Percentiles rank a stretch among this genome's conserved stretches.
Conservation (phyloP, 2,797 vertebrate species). For the Acestrorhynchus altus region DNA sequence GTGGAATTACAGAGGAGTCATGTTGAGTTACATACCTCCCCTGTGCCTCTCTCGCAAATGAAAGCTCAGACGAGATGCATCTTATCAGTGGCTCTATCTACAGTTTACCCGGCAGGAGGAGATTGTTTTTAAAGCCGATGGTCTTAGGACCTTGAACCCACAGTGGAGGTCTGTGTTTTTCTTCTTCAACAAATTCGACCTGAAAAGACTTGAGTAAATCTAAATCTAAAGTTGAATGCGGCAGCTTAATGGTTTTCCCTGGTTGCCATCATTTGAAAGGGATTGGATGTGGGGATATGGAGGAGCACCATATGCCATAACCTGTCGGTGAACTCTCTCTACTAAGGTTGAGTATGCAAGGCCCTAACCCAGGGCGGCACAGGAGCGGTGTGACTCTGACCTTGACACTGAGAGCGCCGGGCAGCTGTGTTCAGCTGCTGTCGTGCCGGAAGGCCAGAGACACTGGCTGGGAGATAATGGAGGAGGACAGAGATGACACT, state of each 20-base stretch:
- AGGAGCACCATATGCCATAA: neutral
- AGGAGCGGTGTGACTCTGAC: conserved; percentile 17
- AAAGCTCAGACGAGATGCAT: conserved; percentile 40
- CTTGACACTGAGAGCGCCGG: conserved; percentile 24
- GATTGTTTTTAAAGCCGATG: conserved; percentile 24
- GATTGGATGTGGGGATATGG: neutral
- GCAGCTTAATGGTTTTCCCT: neutral
- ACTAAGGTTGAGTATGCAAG: neutral
- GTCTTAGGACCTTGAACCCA: conserved; percentile 8
- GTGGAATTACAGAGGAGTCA: conserved; percentile 55
- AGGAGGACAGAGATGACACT: conserved; percentile 27
- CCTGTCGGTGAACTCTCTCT: conserved; percentile 28
- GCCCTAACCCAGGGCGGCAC: conserved; percentile 22
- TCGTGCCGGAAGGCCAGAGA: conserved; percentile 11
- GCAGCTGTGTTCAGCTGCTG: conserved; percentile 37
- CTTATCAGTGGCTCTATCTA: conserved; percentile 31
- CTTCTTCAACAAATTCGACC: neutral
- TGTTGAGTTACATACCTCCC: conserved; percentile 56
- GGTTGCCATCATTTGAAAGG: conserved; percentile 17
- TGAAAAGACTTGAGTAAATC: neutral
- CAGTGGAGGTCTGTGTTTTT: neutral
- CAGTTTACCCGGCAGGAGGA: conserved; percentile 17
- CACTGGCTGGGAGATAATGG: conserved; percentile 12
- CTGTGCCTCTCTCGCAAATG: conserved; percentile 37
- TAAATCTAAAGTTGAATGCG: conserved; percentile 1